Evolutionary conservation across 1,140 invertebrate genomes (phyloP), one percentile per base, ranked within the genome.

Genomic region (Microplitis mediator): DNA sequence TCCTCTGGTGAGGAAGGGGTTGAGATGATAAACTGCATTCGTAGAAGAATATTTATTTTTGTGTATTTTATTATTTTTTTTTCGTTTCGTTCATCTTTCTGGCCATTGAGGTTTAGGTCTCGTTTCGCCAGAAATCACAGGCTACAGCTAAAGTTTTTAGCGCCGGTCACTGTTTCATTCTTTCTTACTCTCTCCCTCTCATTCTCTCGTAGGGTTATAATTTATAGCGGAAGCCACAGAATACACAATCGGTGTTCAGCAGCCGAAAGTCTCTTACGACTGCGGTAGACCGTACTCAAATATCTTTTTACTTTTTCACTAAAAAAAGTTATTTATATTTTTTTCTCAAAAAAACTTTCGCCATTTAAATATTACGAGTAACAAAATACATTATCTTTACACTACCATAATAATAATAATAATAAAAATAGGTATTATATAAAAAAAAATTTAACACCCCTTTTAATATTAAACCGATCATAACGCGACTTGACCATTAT

Each of bases 191-290:
- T n/a, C 23, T 16, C 23, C 6, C 23, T 58, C 34, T 50, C 36
- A 63, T 68, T 73, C 70, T 69, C 76, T 78, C 67, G 74, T 80
- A 80, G 78, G 76, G 75, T 79, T 82, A 74, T 82, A 84, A 84
- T 83, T 84, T 83, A 83, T 83, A 81, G 81, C 80, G 74, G 75
- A 77, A 83, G 75, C 78, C 56, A 31, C 31, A 71, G 14, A 72
- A 62, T 45, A 61, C 71, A 67, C 52, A 72, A 51, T 72, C 45
- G 56, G 54, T 35, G 32, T 23, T 23, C 23, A 23, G 23, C 13
- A n/a, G 6, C 11, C 32, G 11, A 36, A 62, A 58, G 56, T 58
- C 56, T 54, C 5, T 45, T 45, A 45, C 39, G 39, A 45, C 39
- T 45, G 39, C 11, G 39, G 39, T 45, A 11, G 39, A 45, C 39